Evolutionary conservation across 2,888 invertebrate genomes (phyloP).

Genomic region (Caradrina kadenii): DNA sequence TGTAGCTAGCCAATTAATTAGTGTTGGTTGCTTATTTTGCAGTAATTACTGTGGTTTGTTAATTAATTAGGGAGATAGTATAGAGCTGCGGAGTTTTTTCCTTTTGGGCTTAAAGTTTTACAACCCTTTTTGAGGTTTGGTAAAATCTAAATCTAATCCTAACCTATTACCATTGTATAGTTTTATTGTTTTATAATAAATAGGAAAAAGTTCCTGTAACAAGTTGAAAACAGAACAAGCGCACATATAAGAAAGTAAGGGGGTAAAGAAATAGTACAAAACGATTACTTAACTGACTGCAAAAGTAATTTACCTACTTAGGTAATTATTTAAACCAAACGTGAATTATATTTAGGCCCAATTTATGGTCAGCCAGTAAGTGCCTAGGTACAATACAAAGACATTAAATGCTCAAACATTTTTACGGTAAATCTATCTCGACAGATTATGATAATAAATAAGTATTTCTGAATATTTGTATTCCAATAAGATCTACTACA

Average conservation of each 20-base stretch:
- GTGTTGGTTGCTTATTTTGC: not conserved
- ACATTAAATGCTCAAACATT: not conserved
- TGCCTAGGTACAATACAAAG: not conserved
- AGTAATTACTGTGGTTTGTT: not conserved
- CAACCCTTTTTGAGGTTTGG: too few relatives aligned
- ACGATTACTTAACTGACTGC: constrained; percentile 3
- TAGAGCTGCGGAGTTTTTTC: not conserved
- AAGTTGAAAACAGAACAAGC: not conserved
- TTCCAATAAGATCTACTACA: not conserved
- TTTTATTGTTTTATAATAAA: not conserved
- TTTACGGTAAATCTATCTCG: too few relatives aligned
- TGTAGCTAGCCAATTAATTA: constrained; percentile 15
- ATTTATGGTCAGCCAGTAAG: not conserved
- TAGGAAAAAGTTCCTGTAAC: not conserved
- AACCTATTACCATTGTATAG: not conserved
- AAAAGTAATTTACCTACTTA: constrained; percentile 3
- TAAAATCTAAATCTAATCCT: too few relatives aligned
- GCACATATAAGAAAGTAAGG: not conserved
- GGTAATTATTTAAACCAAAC: constrained; percentile 20
- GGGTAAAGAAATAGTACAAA: not conserved
- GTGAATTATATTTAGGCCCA: not conserved
- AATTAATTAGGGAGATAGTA: not conserved
- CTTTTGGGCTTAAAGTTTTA: not conserved
- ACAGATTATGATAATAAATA: not conserved
- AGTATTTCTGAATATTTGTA: not conserved